Evolutionary conservation across 2,888 invertebrate genomes (phyloP), one percentile per base, ranked within the genome.

Genomic region (Sminthurinus aureus): DNA sequence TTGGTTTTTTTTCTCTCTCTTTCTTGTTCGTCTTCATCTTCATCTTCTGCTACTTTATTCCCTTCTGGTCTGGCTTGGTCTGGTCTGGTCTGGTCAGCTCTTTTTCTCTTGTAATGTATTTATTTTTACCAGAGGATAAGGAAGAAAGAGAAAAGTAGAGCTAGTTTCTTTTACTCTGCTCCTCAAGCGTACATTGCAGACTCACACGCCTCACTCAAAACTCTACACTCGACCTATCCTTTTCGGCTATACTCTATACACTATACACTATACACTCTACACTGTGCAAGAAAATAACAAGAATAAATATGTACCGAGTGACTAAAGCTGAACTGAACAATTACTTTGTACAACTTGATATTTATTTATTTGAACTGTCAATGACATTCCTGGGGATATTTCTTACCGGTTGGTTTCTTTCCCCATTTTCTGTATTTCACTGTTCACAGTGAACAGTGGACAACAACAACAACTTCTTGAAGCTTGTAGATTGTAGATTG

Each of bases 1-100:
- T 20, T 13, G 15, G 12, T 20, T 52, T 20, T 50, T 6, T 76
- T 52, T 67, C 51, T 71, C 77, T 75, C 64, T 71, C 71, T 76
- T 38, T 67, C 67, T 79, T 67, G 67, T 69, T 20, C 20, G 51
- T 50, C 13, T 69, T 69, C 26, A 4, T 6, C 69, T 51, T 51
- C 18, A n/a, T 50, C 67, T 52, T 79, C 78, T 50, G n/a, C 2
- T 26, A 58, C 51, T 38, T 52, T 80, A 58, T 64, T 76, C 67
- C 78, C 79, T 2, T 50, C 26, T 38, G 38, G 38, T 38, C 69
- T 22, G 22, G 69, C n/a, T n/a, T n/a, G n/a, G n/a, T n/a, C n/a
- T n/a, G n/a, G n/a, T 50, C 26, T 38, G 38, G 38, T 38, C 69
- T 22, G 22, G 69, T 22, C 69, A 69, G 20, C 69, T 69, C 22